A percentile compares a stretch with the other conserved stretches of the same genome.
These are phyloP conservation scores for Eolophus roseicapilla DNA, from an alignment of 2,113 vertebrate genomes.

Conservation along the genomic window DNA sequence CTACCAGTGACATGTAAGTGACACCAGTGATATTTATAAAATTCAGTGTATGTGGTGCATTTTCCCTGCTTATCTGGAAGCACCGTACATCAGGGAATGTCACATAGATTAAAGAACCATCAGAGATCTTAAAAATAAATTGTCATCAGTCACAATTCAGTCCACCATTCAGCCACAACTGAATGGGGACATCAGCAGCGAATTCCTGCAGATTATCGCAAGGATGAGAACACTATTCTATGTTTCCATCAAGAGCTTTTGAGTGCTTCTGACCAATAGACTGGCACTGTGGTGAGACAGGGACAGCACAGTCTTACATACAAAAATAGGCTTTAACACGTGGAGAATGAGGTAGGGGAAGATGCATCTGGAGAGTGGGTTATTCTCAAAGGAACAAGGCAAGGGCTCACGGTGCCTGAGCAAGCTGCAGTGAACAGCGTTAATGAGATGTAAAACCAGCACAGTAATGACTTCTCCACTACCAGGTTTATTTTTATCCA, in stretches of 20 bases:
- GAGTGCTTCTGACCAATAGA: neutral
- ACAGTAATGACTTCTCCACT: neutral
- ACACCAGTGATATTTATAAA: neutral
- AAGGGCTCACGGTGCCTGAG: neutral
- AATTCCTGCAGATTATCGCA: neutral
- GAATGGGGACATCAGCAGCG: neutral
- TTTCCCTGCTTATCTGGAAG: neutral
- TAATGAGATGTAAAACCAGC: slow-evolving; percentile 6
- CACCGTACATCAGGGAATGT: neutral
- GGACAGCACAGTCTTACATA: neutral
- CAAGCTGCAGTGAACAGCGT: neutral
- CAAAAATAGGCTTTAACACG: neutral
- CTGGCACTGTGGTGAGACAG: neutral
- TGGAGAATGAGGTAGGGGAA: neutral
- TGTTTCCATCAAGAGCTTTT: neutral
- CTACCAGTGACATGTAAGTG: neutral
- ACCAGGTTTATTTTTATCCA: slow-evolving; percentile 31
- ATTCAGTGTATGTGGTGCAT: neutral
- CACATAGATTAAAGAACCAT: neutral
- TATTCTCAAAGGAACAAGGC: neutral
- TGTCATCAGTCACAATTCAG: neutral
- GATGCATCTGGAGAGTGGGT: neutral
- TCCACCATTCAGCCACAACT: neutral
- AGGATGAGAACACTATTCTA: neutral
- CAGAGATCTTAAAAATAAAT: neutral